phyloP scores from a whole-genome alignment of 2,113 vertebrate genomes.

The Elephantulus edwardii region DNA sequence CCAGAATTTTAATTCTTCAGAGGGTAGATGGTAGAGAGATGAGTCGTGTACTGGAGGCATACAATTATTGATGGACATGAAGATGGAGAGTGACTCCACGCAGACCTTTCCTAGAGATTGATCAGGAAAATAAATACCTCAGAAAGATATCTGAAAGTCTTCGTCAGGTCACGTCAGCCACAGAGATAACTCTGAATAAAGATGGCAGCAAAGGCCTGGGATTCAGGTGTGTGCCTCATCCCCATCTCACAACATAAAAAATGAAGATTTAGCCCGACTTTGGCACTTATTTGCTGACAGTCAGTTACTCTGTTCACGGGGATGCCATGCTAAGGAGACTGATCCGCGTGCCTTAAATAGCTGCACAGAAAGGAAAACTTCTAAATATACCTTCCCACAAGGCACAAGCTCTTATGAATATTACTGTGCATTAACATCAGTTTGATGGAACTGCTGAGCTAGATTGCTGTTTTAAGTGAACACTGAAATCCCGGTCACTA shows the following conservation, averaged over 20 bases:
- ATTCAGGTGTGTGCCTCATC: not conserved
- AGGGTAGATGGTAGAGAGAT: constrained; percentile 31
- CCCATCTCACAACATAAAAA: not conserved
- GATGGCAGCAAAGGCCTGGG: rapidly evolving
- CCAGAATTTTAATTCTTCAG: constrained; percentile 18
- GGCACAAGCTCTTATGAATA: constrained; percentile 31
- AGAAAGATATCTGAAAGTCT: not conserved
- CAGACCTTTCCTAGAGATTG: not conserved
- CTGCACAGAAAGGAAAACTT: not conserved
- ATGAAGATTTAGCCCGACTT: constrained; percentile 8
- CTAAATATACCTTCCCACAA: constrained; percentile 52
- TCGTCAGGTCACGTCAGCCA: not conserved
- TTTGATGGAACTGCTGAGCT: constrained; percentile 53
- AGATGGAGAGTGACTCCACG: not conserved
- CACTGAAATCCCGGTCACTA: constrained; percentile 73
- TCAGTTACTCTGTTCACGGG: constrained; percentile 4
- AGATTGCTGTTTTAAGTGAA: constrained; percentile 62
- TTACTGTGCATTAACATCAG: constrained; percentile 52
- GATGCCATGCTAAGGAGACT: not conserved
- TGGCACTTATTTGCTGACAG: constrained; percentile 41
- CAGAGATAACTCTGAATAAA: not conserved
- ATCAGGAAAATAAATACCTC: constrained; percentile 38
- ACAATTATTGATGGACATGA: not conserved
- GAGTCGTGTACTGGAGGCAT: not conserved
- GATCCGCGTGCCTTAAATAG: constrained; percentile 7